Percentiles rank a stretch among this genome's conserved stretches.
phyloP scores from a whole-genome alignment of 2,113 vertebrate genomes.

The Toxotes jaculatrix region DNA sequence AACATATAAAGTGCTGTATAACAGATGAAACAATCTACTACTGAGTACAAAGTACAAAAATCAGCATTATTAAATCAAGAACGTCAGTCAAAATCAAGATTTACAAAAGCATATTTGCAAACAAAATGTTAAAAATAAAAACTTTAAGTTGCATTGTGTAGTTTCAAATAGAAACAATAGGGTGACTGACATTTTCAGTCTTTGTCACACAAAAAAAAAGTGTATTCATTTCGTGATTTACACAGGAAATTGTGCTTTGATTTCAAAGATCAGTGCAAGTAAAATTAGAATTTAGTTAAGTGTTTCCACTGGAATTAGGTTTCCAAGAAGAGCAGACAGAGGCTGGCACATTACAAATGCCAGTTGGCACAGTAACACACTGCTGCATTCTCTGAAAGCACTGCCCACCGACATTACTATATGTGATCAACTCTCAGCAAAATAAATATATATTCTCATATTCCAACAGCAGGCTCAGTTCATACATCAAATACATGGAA shows the following conservation, averaged over 20 bases:
- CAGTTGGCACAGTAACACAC: constrained; percentile 29
- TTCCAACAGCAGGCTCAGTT: constrained; percentile 20
- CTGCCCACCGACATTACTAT: not conserved
- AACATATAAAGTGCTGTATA: constrained; percentile 68
- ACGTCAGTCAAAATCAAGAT: constrained; percentile 18
- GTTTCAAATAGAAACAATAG: not conserved
- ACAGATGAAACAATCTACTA: constrained; percentile 21
- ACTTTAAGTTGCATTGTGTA: not conserved
- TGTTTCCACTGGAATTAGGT: not conserved
- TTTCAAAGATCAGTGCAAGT: constrained; percentile 33
- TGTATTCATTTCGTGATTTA: constrained; percentile 20
- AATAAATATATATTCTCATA: not conserved
- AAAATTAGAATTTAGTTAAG: not conserved
- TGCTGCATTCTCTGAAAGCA: constrained; percentile 1
- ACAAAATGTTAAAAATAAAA: not conserved
- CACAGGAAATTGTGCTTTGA: not conserved
- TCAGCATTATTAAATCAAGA: not conserved
- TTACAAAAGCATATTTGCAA: constrained; percentile 13
- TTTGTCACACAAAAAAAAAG: not conserved
- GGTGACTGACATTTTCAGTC: not conserved
- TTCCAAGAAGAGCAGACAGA: not conserved
- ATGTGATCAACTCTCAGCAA: not conserved
- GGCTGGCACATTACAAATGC: not conserved
- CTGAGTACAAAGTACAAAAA: constrained; percentile 43
- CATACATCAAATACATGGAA: constrained; percentile 9